Evolutionary conservation across 1,140 invertebrate species (phyloP).

Genomic region (Octopus sinensis): DNA sequence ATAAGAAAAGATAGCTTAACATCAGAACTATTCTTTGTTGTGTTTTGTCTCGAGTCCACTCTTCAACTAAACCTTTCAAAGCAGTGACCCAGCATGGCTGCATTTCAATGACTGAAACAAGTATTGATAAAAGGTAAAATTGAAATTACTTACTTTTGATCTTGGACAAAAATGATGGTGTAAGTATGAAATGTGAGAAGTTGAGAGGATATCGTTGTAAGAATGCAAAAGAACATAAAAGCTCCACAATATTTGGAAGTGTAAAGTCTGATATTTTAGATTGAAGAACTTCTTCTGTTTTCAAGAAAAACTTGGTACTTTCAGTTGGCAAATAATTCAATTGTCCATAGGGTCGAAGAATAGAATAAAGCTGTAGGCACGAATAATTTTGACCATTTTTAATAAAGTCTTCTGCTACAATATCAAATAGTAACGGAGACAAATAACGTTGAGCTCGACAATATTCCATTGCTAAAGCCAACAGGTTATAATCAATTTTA

Average conservation of each 20-base stretch:
- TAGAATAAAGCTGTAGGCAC: slow-evolving; percentile 61
- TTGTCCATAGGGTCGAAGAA: slow-evolving; percentile 66
- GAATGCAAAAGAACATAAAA: slow-evolving; percentile 68
- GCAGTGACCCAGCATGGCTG: no score
- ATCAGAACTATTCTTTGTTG: no score
- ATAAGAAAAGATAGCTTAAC: no score
- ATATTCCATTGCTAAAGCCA: slow-evolving; percentile 66
- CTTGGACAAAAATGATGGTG: slow-evolving; percentile 65
- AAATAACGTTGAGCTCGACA: slow-evolving; percentile 64
- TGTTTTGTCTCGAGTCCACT: no score
- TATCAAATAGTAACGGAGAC: slow-evolving; percentile 63
- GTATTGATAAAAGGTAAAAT: no score
- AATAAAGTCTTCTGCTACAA: slow-evolving; percentile 64
- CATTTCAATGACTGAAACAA: no score
- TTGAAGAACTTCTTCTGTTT: slow-evolving; percentile 62
- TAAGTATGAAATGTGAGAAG: slow-evolving; percentile 66
- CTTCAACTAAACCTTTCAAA: no score
- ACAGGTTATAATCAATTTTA: slow-evolving; percentile 61
- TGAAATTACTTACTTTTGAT: slow-evolving; percentile 53
- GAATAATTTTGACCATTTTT: slow-evolving; percentile 60
- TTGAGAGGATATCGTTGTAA: slow-evolving; percentile 67
- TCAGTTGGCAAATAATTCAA: slow-evolving; percentile 65
- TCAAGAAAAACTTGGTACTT: slow-evolving; percentile 63
- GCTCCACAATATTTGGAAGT: slow-evolving; percentile 63
- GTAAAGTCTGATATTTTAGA: slow-evolving; percentile 65